These are phyloP conservation scores for Mastigias papua DNA, from an alignment of 30 jellyfish, hydroid and myxozoan species.

Conservation along the genomic window DNA sequence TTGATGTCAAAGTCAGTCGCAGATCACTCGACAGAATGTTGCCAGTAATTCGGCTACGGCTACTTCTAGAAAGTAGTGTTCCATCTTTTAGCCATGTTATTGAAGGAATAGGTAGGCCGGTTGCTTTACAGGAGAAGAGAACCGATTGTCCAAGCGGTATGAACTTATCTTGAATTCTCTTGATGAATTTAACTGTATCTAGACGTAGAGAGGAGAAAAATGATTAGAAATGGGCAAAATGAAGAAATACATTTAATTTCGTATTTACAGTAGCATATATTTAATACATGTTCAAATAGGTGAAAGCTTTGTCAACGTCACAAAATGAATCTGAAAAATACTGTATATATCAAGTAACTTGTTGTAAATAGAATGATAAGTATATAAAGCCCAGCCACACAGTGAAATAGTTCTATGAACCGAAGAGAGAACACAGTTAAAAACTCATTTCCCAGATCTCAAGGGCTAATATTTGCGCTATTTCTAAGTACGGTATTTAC, in stretches of 20 bases:
- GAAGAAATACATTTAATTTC: neutral
- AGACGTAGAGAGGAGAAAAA: neutral
- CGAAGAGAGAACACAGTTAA: too few species aligned
- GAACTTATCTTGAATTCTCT: conserved; percentile 54
- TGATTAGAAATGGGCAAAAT: neutral
- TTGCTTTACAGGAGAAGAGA: conserved; percentile 77
- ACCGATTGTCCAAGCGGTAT: conserved; percentile 29
- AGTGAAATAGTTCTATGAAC: too few species aligned
- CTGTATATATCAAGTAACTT: too few species aligned
- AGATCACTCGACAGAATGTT: conserved; percentile 57
- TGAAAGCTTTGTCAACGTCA: too few species aligned
- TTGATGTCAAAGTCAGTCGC: conserved; percentile 28
- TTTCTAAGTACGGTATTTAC: too few species aligned
- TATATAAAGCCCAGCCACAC: too few species aligned
- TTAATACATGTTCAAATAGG: too few species aligned
- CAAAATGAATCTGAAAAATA: too few species aligned
- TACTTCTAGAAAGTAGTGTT: conserved; percentile 8
- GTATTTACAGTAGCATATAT: neutral
- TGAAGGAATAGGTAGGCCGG: conserved; percentile 76
- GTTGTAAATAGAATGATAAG: too few species aligned
- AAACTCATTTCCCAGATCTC: too few species aligned
- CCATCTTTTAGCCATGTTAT: conserved; percentile 88
- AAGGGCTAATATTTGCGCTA: too few species aligned
- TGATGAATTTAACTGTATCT: conserved; percentile 59
- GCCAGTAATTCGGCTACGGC: too few species aligned